These are phyloP conservation scores for Atethmia centrago DNA, from an alignment of 2,888 invertebrate genomes.

Conservation along the genomic window DNA sequence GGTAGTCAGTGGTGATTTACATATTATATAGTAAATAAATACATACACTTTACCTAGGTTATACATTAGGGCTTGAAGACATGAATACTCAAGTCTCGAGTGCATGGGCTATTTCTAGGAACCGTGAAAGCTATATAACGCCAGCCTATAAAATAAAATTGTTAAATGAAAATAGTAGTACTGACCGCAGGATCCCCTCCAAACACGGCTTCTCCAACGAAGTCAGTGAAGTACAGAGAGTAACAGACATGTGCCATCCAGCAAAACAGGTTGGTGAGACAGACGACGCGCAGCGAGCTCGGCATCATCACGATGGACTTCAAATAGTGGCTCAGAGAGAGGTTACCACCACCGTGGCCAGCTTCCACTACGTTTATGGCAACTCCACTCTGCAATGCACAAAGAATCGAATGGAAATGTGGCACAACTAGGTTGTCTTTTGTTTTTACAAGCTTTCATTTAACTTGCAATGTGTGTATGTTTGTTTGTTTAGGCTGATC, in stretches of 20 bases:
- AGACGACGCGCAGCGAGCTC: slow-evolving; percentile 95
- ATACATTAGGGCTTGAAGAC: background rate
- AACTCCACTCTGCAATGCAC: slow-evolving; percentile 68
- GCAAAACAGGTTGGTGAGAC: slow-evolving; percentile 98
- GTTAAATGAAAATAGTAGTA: slow-evolving; percentile 31
- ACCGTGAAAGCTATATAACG: background rate
- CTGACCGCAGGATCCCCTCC: slow-evolving; percentile 95
- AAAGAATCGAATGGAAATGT: background rate
- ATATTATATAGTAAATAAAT: too few species aligned
- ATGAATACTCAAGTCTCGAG: background rate
- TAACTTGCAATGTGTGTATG: too few species aligned
- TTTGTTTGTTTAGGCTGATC: too few species aligned
- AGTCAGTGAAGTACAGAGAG: slow-evolving; percentile 98
- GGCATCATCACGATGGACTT: slow-evolving; percentile 98
- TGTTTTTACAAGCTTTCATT: background rate
- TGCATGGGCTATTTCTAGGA: background rate
- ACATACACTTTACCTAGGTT: too few species aligned
- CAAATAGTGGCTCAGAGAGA: slow-evolving; percentile 94
- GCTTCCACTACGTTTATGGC: slow-evolving; percentile 69
- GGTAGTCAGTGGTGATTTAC: too few species aligned
- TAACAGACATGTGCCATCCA: slow-evolving; percentile 99
- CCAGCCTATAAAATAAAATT: background rate
- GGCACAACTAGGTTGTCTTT: too few species aligned
- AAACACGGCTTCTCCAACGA: slow-evolving; percentile 97
- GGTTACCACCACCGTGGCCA: slow-evolving; percentile 71